Base-by-base conservation (phyloP, 1,140 invertebrate genomes). In the Charaxes varanes region DNA sequence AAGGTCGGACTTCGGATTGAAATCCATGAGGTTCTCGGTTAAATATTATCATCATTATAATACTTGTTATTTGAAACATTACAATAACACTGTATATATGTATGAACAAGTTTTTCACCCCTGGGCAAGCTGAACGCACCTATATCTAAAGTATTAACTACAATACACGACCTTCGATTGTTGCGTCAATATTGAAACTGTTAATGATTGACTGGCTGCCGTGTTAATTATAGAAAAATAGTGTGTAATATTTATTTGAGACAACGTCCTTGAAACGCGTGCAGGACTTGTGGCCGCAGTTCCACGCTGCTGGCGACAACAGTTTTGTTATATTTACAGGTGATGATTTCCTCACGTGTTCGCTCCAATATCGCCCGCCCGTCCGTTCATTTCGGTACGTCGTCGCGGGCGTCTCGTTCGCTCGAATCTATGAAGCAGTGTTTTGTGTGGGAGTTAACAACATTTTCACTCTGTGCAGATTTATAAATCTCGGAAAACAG, bases 391-490 rank as follows among this genome's bases (percentile, higher is more conserved):
- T 36, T 21, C 42, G 41, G 38, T 70, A 62, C 67, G 70, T 74
- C 72, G 76, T 74, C 72, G 76, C 48, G 13, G 38, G 46, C 41
- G 46, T 77, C 62, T 59, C 71, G 31, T 51, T 62, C 64, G 51
- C 72, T 56, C 70, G 34, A 49, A 52, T 55, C 50, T 57, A 37
- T 47, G 51, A 51, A 59, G 42, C 53, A 48, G 45, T 51, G 62
- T 53, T 53, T 44, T 27, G 58, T 53, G 69, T 74, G 64, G 66
- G 65, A 53, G 69, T 53, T 51, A 38, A 65, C 67, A 77, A 77
- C 70, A 71, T 73, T 76, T 72, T 66, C 72, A 62, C 71, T 53
- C 46, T 37, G 59, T 55, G 50, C 49, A 62, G 61, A 70, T 49
- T 55, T 62, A 71, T 68, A 71, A 70, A 57, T 64, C 60, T 63